Evolutionary conservation across 1,140 invertebrate genomes (phyloP).

Genomic region (Periplaneta americana): DNA sequence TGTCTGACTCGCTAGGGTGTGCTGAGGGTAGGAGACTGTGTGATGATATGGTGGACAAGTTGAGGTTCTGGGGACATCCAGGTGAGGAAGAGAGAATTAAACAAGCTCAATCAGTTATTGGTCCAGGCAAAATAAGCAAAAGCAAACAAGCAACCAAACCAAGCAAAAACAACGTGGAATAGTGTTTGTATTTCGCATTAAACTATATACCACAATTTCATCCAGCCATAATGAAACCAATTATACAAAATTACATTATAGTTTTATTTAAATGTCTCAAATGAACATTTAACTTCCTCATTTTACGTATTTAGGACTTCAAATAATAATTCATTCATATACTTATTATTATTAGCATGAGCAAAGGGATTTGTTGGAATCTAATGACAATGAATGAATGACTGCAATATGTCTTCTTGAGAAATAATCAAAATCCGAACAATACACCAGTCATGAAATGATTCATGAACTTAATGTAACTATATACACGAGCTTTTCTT

Average conservation of each 20-base stretch:
- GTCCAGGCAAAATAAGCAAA: neutral
- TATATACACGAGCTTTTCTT: too few relatives aligned
- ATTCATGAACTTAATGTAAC: too few relatives aligned
- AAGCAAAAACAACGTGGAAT: neutral
- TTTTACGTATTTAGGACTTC: too few relatives aligned
- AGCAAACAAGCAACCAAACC: neutral
- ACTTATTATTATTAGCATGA: too few relatives aligned
- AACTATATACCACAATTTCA: neutral
- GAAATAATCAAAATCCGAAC: too few relatives aligned
- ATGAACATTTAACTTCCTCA: too few relatives aligned
- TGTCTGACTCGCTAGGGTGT: neutral
- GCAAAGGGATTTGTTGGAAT: too few relatives aligned
- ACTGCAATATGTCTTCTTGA: too few relatives aligned
- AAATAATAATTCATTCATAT: too few relatives aligned
- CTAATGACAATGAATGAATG: too few relatives aligned
- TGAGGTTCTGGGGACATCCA: neutral
- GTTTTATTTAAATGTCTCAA: too few relatives aligned
- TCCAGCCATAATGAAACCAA: neutral
- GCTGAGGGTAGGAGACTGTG: neutral
- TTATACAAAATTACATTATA: neutral
- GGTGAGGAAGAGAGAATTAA: neutral
- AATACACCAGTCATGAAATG: too few relatives aligned
- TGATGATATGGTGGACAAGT: neutral
- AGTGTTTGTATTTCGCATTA: neutral
- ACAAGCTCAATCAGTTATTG: conserved; percentile 11